Conservation (phyloP, 2,888 invertebrate genomes). For the Pherbina coryleti region DNA sequence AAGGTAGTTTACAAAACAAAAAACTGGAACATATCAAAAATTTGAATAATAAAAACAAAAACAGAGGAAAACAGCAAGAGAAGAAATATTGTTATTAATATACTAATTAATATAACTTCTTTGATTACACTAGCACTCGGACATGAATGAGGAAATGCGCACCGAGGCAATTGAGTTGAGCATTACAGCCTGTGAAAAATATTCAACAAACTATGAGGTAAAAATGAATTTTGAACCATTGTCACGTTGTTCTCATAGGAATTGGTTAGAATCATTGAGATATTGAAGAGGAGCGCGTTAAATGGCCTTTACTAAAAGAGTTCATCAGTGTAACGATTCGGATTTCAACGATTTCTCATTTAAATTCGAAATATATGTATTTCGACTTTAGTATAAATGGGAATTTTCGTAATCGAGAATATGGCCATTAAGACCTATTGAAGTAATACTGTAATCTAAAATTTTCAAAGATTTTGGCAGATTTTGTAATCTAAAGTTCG, state of each 20-base stretch:
- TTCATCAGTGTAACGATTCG: too few species aligned
- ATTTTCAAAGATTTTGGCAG: too few species aligned
- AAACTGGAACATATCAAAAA: background rate
- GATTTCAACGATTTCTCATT: too few species aligned
- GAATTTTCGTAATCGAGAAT: too few species aligned
- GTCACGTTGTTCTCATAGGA: background rate
- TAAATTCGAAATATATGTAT: too few species aligned
- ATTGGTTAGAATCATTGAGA: background rate
- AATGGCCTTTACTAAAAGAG: background rate
- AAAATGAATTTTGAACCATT: conserved; percentile 41
- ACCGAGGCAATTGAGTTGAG: conserved; percentile 90
- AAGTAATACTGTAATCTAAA: too few species aligned
- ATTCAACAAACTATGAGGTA: conserved; percentile 85
- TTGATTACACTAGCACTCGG: conserved; percentile 79
- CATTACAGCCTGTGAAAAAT: conserved; percentile 95
- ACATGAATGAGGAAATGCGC: conserved; percentile 95
- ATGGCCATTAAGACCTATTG: too few species aligned
- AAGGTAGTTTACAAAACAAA: conserved; percentile 72
- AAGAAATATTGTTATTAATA: conserved; percentile 19
- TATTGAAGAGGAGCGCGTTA: background rate
- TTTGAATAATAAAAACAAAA: background rate
- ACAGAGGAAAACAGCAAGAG: background rate
- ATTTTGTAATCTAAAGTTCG: too few species aligned
- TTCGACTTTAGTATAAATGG: too few species aligned
- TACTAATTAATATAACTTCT: conserved; percentile 5